Percentiles rank a stretch among this genome's conserved stretches.
phyloP scores from a whole-genome alignment of 2,113 vertebrate genomes.

The Empidonax traillii region DNA sequence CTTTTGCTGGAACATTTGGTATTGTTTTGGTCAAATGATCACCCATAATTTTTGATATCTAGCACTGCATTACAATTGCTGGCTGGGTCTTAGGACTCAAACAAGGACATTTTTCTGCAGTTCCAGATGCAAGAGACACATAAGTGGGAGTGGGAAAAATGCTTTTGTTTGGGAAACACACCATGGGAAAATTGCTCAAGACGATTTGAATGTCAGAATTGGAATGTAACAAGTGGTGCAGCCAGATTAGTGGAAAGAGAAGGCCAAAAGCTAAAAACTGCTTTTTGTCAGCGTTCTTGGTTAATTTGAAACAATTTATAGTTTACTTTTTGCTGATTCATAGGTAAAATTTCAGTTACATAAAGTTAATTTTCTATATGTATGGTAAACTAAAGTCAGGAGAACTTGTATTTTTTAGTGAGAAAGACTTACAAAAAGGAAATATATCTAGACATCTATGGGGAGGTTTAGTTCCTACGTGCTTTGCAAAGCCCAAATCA shows the following conservation, averaged over 20 bases:
- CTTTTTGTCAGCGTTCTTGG: neutral
- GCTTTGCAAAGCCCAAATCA: neutral
- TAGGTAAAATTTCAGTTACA: neutral
- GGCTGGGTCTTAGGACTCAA: neutral
- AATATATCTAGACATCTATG: neutral
- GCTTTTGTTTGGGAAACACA: conserved; percentile 34
- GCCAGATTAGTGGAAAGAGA: neutral
- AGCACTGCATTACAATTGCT: neutral
- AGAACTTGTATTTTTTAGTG: neutral
- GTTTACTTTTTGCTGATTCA: neutral
- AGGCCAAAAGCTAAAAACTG: neutral
- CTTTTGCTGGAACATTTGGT: neutral
- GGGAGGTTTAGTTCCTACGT: neutral
- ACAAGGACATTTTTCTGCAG: neutral
- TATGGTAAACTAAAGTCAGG: neutral
- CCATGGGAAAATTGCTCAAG: conserved; percentile 44
- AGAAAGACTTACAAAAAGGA: neutral
- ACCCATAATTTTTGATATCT: neutral
- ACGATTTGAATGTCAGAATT: neutral
- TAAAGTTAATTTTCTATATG: neutral
- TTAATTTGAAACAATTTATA: neutral
- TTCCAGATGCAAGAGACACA: neutral
- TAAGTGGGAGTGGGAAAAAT: conserved; percentile 32
- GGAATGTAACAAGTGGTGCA: conserved; percentile 6
- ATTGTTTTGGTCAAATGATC: neutral